A percentile compares a stretch with the other conserved stretches of the same genome.
These are phyloP conservation scores for Glyptemys insculpta DNA, from an alignment of 2,797 vertebrate genomes.

Conservation along the genomic window DNA sequence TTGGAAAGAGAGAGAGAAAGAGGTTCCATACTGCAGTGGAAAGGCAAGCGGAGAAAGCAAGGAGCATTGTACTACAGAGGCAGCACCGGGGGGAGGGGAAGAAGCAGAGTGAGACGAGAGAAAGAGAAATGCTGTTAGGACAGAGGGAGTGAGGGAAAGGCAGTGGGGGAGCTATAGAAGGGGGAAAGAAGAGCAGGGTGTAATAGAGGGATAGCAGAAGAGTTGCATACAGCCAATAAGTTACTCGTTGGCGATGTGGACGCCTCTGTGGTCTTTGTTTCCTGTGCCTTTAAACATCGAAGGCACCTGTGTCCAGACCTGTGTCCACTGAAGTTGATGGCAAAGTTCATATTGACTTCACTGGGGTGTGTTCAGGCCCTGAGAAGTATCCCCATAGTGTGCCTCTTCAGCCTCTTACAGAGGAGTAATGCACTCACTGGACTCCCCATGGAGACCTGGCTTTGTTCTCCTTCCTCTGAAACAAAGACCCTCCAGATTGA, in stretches of 20 bases:
- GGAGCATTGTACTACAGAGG: not conserved
- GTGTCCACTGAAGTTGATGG: not conserved
- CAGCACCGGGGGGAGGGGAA: not conserved
- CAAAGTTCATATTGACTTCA: not conserved
- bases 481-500: not conserved
- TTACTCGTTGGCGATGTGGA: not conserved
- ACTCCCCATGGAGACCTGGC: not conserved
- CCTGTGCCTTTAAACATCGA: not conserved
- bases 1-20: not conserved
- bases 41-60: conserved; percentile 9
- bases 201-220: not conserved
- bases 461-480: not conserved
- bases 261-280: not conserved
- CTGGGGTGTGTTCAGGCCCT: not conserved
- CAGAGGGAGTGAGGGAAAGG: too few species aligned
- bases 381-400: not conserved
- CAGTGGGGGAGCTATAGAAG: not conserved
- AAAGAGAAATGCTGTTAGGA: not conserved
- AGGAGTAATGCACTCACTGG: not conserved
- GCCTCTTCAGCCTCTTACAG: rapidly evolving
- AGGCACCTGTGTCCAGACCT: not conserved
- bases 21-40: conserved; percentile 6
- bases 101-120: not conserved
- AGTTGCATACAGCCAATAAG: not conserved
- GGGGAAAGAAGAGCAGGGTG: not conserved